Base-by-base conservation (phyloP, 2,797 vertebrate species). In the Mareca strepera region DNA sequence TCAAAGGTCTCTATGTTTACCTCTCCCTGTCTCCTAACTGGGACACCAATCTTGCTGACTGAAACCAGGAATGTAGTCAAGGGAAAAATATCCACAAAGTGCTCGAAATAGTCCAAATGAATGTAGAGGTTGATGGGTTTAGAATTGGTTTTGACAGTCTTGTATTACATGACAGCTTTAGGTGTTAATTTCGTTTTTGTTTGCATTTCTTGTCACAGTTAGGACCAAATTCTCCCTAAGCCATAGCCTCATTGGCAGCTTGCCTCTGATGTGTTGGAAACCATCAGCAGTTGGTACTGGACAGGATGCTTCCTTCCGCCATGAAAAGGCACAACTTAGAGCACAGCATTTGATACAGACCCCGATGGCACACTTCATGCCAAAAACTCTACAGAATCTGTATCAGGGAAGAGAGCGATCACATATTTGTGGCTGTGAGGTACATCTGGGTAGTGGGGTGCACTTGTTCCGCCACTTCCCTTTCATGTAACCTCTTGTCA, bases 1-100 rank as follows among this genome's bases (percentile, higher is more conserved):
- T 96, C 94, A 97, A 92, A 96, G 90, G 77, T 91, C 94, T 96
- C 59, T 83, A 3, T 92, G 90, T 96, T 96, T 97, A 81, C 94
- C 77, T 85, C 87, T 79, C 70, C 77, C 43, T 86, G 79, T 86
- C 83, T 95, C n/a, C 88, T 90, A 90, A 86, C 88, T 78, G 70
- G 94, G 89, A 94, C 81, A 96, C 83, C 86, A 92, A 77, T 87
- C 93, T 88, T 92, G 46, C 72, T 75, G 78, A 93, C 88, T 82
- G 83, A 94, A 93, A 82, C 75, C 58, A 85, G 82, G 78, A 94
- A 75, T 5, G 37, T 39, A 85, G 72, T 55, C 90, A 93, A 80
- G 80, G 64, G 50, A n/a, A 88, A 95, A 94, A 92, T 68, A 86
- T 18, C 60, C 79, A 69, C 60, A 66, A 77, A 92, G 35, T 43